Base-by-base conservation (phyloP, 2,113 vertebrate species). In the Puffinus mauretanicus region DNA sequence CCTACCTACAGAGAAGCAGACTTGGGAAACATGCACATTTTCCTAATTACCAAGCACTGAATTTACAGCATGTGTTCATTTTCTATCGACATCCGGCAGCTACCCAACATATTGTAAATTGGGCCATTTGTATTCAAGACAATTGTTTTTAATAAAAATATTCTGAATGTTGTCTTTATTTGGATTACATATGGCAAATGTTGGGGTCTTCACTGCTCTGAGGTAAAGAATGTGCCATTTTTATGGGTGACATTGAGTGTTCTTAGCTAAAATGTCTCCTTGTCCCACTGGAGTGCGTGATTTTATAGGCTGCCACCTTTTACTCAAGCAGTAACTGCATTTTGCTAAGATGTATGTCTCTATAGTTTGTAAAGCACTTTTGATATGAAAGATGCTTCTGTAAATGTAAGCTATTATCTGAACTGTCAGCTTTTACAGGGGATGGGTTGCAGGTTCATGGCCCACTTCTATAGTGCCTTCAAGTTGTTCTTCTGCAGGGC, bases 1-100 rank as follows among this genome's bases (percentile, higher is more conserved):
- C 81, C 70, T 96, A 78, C 86, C 94, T 95, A 77, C 86, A 95
- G 96, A 94, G 96, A 88, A 93, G 95, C 97, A 96, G 95, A 22
- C 86, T 87, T 54, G 66, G 81, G 89, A 57, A 87, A 69, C 22
- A 30, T 10, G 20, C 84, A 95, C 81, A 82, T 95, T 97, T 94
- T 96, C 93, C 78, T 94, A 47, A 97, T 97, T 95, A 97, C 18
- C 46, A 46, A 66, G 82, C 61, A 8, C 93, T 85, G 88, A 72
- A 94, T 94, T 91, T 96, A 70, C 54, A 95, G 86, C 93, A 94
- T 94, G 51, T 95, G 91, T 86, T 97, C 70, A 11, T 93, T 85
- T 83, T 95, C 89, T 82, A 13, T 61, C 13, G 14, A 91, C 95
- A 97, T 95, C 95, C 81, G 78, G 91, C 92, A 96, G 94, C 91